Percentiles rank a stretch among this genome's conserved stretches.
phyloP scores from a whole-genome alignment of 2,113 vertebrate species.

The Cepphus grylle region DNA sequence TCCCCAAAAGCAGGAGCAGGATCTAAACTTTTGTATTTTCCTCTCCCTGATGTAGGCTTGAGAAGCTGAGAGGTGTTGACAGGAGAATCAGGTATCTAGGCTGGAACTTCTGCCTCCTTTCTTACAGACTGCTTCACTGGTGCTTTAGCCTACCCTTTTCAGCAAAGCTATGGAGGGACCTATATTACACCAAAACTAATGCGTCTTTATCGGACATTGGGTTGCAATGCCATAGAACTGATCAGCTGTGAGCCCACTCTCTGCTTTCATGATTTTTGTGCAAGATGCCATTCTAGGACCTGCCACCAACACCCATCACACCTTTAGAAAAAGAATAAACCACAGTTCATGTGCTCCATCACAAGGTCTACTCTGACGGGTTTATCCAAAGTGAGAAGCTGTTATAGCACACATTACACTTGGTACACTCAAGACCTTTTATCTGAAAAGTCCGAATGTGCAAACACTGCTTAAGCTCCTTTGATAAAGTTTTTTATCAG shows the following conservation, averaged over 20 bases:
- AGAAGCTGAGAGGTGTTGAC: neutral
- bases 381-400: neutral
- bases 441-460: neutral
- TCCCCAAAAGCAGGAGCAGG: neutral
- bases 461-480: neutral
- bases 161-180: neutral
- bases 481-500: neutral
- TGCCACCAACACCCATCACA: neutral
- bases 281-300: neutral
- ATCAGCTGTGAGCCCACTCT: neutral
- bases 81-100: neutral
- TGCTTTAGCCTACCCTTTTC: neutral
- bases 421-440: neutral
- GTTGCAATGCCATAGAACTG: neutral
- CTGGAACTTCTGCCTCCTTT: neutral
- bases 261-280: neutral
- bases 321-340: neutral
- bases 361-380: neutral
- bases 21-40: neutral
- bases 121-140: neutral
- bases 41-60: neutral
- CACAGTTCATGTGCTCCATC: neutral
- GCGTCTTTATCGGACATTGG: neutral
- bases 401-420: neutral
- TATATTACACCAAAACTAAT: neutral